Conservation (phyloP, 2,113 vertebrate species). For the Chionis minor region DNA sequence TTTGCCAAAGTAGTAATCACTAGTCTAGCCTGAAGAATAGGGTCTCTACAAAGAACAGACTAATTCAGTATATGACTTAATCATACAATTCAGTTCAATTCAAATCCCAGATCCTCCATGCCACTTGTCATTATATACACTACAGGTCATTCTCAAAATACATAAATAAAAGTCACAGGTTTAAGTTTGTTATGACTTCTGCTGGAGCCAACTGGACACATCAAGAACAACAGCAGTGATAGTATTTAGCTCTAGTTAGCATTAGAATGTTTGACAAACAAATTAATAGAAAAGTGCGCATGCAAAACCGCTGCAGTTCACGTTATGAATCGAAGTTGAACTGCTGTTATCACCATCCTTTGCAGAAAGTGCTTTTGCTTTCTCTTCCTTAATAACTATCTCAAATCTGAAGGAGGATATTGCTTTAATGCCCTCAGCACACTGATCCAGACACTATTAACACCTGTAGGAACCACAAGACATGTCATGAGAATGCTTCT, state of each 20-base stretch:
- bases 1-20: background rate
- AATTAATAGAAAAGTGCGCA: background rate
- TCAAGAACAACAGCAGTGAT: background rate
- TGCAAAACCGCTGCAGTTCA: background rate
- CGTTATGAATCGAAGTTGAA: background rate
- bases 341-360: background rate
- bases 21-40: background rate
- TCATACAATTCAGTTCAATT: background rate
- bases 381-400: conserved; percentile 48
- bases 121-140: background rate
- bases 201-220: background rate
- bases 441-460: conserved; percentile 62
- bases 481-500: conserved; percentile 36
- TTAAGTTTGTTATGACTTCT: background rate
- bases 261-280: background rate
- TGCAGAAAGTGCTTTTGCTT: conserved; percentile 17
- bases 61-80: background rate
- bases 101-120: background rate
- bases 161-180: background rate
- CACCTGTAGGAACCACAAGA: conserved; percentile 59
- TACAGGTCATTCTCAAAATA: background rate
- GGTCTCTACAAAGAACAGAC: background rate
- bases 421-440: conserved; percentile 63
- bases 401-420: conserved; percentile 42
- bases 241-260: background rate